These are phyloP conservation scores for Diloba caeruleocephala DNA, from an alignment of 2,888 invertebrate genomes.

Conservation along the genomic window DNA sequence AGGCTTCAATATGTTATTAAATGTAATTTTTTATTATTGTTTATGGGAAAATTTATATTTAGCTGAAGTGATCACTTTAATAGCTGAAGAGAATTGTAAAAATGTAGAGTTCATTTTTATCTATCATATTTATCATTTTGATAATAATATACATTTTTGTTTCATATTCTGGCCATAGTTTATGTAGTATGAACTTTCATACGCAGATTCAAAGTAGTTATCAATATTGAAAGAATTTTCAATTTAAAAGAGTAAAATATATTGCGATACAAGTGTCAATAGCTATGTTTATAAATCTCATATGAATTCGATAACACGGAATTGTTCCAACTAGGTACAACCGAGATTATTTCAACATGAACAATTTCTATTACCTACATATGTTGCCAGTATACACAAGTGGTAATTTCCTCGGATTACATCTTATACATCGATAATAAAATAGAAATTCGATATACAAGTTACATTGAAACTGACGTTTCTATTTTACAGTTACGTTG, in stretches of 20 bases:
- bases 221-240: slow-evolving; percentile 28
- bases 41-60: neutral
- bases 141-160: no score
- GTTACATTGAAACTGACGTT: slow-evolving; percentile 21
- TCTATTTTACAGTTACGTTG: slow-evolving; percentile 21
- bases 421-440: slow-evolving; percentile 40
- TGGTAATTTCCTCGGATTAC: slow-evolving; percentile 47
- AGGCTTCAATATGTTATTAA: neutral
- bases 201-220: slow-evolving; percentile 28
- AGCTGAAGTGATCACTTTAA: no score
- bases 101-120: neutral
- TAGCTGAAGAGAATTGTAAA: slow-evolving; percentile 2
- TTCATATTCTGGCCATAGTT: no score
- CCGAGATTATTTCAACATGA: slow-evolving; percentile 54
- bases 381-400: slow-evolving; percentile 34
- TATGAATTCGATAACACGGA: slow-evolving; percentile 49
- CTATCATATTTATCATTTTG: slow-evolving; percentile 20
- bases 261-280: slow-evolving; percentile 48
- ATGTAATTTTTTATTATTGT: neutral
- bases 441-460: slow-evolving; percentile 45
- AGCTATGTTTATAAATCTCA: slow-evolving; percentile 50
- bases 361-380: slow-evolving; percentile 50
- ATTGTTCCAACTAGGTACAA: slow-evolving; percentile 45
- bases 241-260: slow-evolving; percentile 36
- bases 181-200: no score